Conservation (phyloP, 2,888 invertebrate genomes). For the Morpho helenor region DNA sequence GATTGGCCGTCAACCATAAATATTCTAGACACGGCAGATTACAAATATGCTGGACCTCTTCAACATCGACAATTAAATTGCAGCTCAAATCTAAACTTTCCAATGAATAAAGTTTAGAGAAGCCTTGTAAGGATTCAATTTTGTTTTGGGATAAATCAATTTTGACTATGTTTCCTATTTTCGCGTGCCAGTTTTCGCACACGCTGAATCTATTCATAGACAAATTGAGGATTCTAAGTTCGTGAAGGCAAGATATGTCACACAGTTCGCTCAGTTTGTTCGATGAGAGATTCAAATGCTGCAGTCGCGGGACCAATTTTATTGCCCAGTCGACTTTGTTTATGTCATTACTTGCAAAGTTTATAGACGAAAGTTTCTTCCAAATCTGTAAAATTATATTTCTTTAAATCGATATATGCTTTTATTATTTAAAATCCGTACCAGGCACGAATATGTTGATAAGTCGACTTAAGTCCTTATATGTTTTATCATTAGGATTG, state of each 20-base stretch:
- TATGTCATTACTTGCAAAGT: slow-evolving; percentile 89
- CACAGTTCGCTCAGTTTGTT: slow-evolving; percentile 87
- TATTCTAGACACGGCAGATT: slow-evolving; percentile 92
- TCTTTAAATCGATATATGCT: too few species aligned
- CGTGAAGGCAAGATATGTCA: slow-evolving; percentile 88
- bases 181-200: slow-evolving; percentile 89
- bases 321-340: slow-evolving; percentile 89
- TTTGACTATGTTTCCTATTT: slow-evolving; percentile 92
- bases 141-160: slow-evolving; percentile 92
- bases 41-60: slow-evolving; percentile 89
- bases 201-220: slow-evolving; percentile 87
- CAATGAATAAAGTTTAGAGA: slow-evolving; percentile 91
- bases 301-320: slow-evolving; percentile 85
- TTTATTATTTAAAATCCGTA: too few species aligned
- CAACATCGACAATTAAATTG: slow-evolving; percentile 89
- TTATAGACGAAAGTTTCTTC: slow-evolving; percentile 83
- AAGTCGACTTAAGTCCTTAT: too few species aligned
- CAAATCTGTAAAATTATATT: slow-evolving; percentile 74
- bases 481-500: too few species aligned
- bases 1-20: slow-evolving; percentile 93
- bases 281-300: slow-evolving; percentile 85
- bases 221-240: slow-evolving; percentile 86
- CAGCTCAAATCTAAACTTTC: slow-evolving; percentile 92
- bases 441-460: too few species aligned
- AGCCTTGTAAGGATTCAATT: slow-evolving; percentile 84